phyloP scores from a whole-genome alignment of 2,888 invertebrate genomes.

The Chrysolina oricalcia region DNA sequence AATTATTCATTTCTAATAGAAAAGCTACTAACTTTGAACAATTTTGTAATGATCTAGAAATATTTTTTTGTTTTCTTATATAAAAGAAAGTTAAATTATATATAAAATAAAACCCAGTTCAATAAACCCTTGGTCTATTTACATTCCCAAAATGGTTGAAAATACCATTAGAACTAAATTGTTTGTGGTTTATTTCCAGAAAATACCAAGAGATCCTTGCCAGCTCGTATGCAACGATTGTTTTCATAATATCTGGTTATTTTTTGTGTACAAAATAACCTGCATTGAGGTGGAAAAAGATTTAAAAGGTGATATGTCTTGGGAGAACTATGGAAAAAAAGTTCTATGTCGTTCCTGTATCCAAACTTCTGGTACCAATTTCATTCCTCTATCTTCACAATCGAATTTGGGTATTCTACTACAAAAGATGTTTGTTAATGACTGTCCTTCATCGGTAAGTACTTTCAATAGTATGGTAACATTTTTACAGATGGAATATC shows the following conservation, averaged over 20 bases:
- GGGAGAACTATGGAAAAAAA: constrained; percentile 33
- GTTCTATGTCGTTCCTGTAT: constrained; percentile 24
- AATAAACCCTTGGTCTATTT: too few species aligned
- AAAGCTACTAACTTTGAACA: too few species aligned
- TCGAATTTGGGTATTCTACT: constrained; percentile 13
- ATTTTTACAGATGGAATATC: not conserved
- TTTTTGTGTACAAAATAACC: constrained; percentile 26
- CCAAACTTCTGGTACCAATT: constrained; percentile 26
- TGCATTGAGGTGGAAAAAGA: constrained; percentile 30
- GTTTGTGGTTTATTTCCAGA: constrained; percentile 11
- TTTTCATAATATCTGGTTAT: constrained; percentile 26
- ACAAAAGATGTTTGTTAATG: constrained; percentile 17
- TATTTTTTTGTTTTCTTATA: too few species aligned
- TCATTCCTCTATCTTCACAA: not conserved
- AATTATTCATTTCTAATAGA: too few species aligned
- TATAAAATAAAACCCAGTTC: too few species aligned
- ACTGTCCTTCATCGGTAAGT: constrained; percentile 28
- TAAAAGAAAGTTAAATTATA: too few species aligned
- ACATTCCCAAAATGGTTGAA: too few species aligned
- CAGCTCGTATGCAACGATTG: constrained; percentile 13
- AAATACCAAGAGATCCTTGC: constrained; percentile 21
- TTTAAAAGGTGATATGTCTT: constrained; percentile 32
- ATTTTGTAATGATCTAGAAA: too few species aligned
- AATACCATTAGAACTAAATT: not conserved
- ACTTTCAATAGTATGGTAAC: not conserved